Evolutionary conservation across 2,113 vertebrate genomes (phyloP).

Genomic region (Scopus umbretta): DNA sequence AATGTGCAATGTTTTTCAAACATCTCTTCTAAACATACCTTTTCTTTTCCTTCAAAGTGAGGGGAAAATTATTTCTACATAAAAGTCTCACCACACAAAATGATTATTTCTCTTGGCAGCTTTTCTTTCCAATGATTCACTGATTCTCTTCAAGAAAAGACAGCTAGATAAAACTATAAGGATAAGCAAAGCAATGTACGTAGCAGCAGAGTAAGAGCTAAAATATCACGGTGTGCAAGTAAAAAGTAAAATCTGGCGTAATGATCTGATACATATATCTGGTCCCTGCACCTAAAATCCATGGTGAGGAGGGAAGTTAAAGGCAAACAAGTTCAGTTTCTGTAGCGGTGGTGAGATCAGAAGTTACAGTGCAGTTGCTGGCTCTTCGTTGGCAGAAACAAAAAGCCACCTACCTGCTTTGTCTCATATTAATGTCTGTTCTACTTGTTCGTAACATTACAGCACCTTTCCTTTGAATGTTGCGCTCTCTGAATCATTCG

Average conservation of each 20-base stretch:
- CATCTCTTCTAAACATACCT: neutral
- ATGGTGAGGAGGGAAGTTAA: neutral
- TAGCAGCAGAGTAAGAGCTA: neutral
- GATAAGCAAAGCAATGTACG: neutral
- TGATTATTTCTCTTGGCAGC: slow-evolving; percentile 14
- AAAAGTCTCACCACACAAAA: neutral
- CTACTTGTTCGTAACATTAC: neutral
- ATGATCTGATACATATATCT: neutral
- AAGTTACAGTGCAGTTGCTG: neutral
- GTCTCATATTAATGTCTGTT: neutral
- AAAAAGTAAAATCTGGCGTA: neutral
- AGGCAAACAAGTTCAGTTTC: neutral
- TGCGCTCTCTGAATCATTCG: neutral
- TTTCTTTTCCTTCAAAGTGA: neutral
- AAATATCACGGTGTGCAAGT: neutral
- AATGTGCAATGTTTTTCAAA: neutral
- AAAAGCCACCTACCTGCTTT: neutral
- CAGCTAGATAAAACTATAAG: neutral
- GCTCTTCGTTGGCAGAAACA: neutral
- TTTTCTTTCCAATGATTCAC: slow-evolving; percentile 17
- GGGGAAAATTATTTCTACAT: neutral
- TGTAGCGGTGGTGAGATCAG: neutral
- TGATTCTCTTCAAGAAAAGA: neutral
- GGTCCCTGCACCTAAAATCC: neutral
- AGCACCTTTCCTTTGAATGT: neutral